A percentile compares a stretch with the other conserved stretches of the same genome.
These are phyloP conservation scores for Cisticola juncidis DNA, from an alignment of 2,113 vertebrate species.

Conservation along the genomic window DNA sequence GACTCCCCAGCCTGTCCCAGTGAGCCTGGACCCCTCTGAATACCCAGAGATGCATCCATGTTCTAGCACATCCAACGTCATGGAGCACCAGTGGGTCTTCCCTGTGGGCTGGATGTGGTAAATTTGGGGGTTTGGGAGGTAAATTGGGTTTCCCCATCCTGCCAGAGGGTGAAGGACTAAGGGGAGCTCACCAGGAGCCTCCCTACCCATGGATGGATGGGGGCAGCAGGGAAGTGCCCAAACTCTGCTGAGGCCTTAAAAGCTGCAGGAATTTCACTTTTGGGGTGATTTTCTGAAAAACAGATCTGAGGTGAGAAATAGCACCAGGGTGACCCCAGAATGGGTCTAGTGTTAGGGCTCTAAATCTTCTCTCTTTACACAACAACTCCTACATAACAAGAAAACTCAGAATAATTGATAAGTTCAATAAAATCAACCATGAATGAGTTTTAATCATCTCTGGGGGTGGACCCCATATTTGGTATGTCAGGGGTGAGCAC, in stretches of 20 bases:
- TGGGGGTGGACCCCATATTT: rapidly evolving
- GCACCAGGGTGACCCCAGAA: neutral
- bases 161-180: neutral
- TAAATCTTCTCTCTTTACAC: neutral
- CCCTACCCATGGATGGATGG: rapidly evolving
- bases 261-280: neutral
- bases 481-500: neutral
- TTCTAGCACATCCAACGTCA: rapidly evolving
- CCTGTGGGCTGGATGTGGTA: neutral
- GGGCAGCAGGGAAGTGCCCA: neutral
- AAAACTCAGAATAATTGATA: neutral
- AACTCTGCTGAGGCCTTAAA: neutral
- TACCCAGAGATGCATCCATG: neutral
- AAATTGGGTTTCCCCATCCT: neutral
- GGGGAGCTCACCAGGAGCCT: neutral
- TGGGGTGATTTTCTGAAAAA: neutral
- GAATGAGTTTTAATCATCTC: neutral
- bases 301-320: neutral
- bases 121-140: neutral
- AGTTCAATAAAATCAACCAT: neutral
- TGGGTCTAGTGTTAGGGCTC: neutral
- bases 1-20: neutral
- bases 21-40: no score
- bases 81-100: rapidly evolving
- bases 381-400: neutral